Percentiles rank a stretch among this genome's conserved stretches.
These are phyloP conservation scores for Lasioglossum baleicum DNA, from an alignment of 1,140 invertebrate genomes.

Conservation along the genomic window DNA sequence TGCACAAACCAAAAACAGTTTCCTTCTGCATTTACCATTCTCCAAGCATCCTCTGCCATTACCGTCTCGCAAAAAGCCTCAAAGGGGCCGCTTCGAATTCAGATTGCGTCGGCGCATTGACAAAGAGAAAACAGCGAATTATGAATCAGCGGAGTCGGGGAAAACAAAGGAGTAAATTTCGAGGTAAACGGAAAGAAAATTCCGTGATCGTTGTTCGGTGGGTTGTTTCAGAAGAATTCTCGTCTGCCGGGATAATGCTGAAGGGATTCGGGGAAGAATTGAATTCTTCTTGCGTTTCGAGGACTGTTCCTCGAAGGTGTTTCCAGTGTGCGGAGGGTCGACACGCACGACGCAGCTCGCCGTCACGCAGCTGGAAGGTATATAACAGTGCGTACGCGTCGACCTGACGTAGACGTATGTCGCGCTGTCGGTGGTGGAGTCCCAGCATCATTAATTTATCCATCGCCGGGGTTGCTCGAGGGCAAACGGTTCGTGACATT, in stretches of 20 bases:
- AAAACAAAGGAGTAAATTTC: not conserved
- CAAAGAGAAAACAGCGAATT: not conserved
- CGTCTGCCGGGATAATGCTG: not conserved
- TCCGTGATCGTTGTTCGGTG: not conserved
- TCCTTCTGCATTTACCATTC: no score
- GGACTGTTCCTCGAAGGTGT: not conserved
- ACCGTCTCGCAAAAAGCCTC: no score
- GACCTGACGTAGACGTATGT: conserved; percentile 68
- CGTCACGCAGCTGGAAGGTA: conserved; percentile 43
- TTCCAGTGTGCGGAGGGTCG: not conserved
- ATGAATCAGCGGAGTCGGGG: not conserved
- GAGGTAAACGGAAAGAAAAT: not conserved
- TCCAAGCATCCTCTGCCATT: no score
- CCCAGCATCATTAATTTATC: conserved; percentile 73
- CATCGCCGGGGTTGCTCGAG: conserved; percentile 54
- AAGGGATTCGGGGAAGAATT: not conserved
- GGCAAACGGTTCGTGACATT: conserved; percentile 55
- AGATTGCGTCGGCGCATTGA: not conserved
- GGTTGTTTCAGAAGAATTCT: not conserved
- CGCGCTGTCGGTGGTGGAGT: conserved; percentile 50
- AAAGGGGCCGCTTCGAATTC: no score
- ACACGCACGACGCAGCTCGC: conserved; percentile 20
- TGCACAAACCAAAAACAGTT: no score
- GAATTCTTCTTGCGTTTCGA: conserved; percentile 2
- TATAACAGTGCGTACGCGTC: conserved; percentile 28